Evolutionary conservation across 2,797 vertebrate species (phyloP).

Genomic region (Mus minutoides): DNA sequence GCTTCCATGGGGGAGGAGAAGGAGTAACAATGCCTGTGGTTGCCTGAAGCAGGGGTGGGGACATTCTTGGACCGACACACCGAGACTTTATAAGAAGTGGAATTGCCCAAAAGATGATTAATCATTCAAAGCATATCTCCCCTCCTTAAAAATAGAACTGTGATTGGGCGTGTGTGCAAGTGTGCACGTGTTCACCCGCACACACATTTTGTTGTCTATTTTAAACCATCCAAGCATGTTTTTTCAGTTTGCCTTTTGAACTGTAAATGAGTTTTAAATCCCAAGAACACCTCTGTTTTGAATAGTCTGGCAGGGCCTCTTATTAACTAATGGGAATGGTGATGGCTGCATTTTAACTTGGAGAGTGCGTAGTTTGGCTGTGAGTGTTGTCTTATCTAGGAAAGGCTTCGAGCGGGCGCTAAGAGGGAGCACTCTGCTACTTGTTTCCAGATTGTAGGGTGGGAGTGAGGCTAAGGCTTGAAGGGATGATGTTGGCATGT

Average conservation of each 20-base stretch:
- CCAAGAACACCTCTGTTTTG: conserved; percentile 19
- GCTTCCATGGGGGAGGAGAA: neutral
- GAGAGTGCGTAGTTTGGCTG: neutral
- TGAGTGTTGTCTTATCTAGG: neutral
- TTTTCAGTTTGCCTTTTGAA: conserved; percentile 63
- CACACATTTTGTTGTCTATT: neutral
- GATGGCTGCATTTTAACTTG: conserved; percentile 32
- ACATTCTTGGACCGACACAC: neutral
- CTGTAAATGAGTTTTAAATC: neutral
- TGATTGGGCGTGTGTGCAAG: neutral
- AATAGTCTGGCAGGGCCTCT: neutral
- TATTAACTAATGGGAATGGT: conserved; percentile 12
- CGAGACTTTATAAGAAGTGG: neutral
- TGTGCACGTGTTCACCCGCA: neutral
- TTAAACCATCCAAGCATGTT: neutral
- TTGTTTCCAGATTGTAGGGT: conserved; percentile 64
- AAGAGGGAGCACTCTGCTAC: neutral
- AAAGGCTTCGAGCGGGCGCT: neutral
- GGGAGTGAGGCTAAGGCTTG: conserved; percentile 62
- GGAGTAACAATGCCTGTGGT: neutral
- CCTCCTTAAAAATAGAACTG: conserved; percentile 35
- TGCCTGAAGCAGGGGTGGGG: neutral
- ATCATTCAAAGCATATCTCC: conserved; percentile 32
- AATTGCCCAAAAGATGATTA: conserved; percentile 36
- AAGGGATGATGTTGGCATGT: conserved; percentile 68